Evolutionary conservation across 1,140 invertebrate species (phyloP).

Genomic region (Drosophila kohkoa): DNA sequence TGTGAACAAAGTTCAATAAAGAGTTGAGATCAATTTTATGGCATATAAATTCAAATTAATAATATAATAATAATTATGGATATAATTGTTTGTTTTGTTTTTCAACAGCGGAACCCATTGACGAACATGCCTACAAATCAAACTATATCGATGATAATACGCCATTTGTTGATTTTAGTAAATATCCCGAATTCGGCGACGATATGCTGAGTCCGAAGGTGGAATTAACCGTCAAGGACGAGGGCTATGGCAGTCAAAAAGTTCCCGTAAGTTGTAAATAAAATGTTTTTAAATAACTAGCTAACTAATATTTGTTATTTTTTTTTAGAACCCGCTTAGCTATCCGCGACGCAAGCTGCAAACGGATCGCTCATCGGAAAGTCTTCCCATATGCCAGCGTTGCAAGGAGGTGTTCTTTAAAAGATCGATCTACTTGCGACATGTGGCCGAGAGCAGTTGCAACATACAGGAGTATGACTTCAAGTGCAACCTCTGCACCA

Average conservation of each 20-base stretch:
- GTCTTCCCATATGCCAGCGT: slow-evolving; percentile 75
- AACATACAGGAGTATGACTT: slow-evolving; percentile 79
- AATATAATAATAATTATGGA: neutral
- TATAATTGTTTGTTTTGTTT: slow-evolving; percentile 10
- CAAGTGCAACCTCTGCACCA: slow-evolving; percentile 78
- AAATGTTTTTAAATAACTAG: neutral
- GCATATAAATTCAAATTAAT: neutral
- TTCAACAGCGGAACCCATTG: slow-evolving; percentile 71
- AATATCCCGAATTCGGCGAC: slow-evolving; percentile 62
- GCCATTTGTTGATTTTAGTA: slow-evolving; percentile 72
- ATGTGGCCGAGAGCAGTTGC: slow-evolving; percentile 75
- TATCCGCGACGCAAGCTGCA: slow-evolving; percentile 74
- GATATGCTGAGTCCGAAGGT: slow-evolving; percentile 73
- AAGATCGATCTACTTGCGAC: slow-evolving; percentile 69
- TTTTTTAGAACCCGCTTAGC: slow-evolving; percentile 58
- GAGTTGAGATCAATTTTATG: slow-evolving; percentile 13
- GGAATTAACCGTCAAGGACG: slow-evolving; percentile 65
- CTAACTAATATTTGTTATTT: neutral
- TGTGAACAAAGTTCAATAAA: slow-evolving; percentile 20
- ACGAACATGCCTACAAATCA: slow-evolving; percentile 72
- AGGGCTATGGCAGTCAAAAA: slow-evolving; percentile 57
- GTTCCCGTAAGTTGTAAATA: slow-evolving; percentile 24
- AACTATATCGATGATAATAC: slow-evolving; percentile 75
- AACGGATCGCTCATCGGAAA: slow-evolving; percentile 63
- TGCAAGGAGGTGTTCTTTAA: slow-evolving; percentile 83